phyloP scores from a whole-genome alignment of 2,113 vertebrate species.

The Nesoenas mayeri region DNA sequence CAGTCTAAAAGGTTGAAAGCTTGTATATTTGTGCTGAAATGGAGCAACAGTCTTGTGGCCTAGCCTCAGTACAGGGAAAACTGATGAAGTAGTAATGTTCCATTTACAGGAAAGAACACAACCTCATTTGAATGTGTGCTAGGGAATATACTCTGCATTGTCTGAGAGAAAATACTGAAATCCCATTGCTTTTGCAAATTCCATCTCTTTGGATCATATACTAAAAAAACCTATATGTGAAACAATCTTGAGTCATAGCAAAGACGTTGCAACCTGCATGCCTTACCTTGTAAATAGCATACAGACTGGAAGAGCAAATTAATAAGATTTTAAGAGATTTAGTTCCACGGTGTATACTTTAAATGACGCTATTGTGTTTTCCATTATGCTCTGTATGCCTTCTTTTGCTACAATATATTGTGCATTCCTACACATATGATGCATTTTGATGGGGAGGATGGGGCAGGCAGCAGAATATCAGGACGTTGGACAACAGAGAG shows the following conservation, averaged over 20 bases:
- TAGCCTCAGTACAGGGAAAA: background rate
- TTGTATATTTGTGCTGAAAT: background rate
- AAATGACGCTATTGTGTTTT: background rate
- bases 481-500: background rate
- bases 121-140: background rate
- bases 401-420: background rate
- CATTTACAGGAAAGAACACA: background rate
- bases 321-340: background rate
- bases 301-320: background rate
- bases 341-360: background rate
- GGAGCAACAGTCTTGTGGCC: background rate
- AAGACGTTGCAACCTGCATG: background rate
- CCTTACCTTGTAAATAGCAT: background rate
- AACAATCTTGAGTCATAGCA: background rate
- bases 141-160: background rate
- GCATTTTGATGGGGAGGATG: background rate
- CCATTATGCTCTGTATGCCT: background rate
- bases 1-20: background rate
- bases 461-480: fast-evolving
- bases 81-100: background rate
- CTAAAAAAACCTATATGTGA: background rate
- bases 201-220: background rate
- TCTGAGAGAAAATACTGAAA: background rate
- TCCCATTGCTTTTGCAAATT: background rate
- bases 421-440: background rate